Evolutionary conservation across 2,888 invertebrate genomes (phyloP), one percentile per base, ranked within the genome.

Genomic region (Pilophorus perplexus): DNA sequence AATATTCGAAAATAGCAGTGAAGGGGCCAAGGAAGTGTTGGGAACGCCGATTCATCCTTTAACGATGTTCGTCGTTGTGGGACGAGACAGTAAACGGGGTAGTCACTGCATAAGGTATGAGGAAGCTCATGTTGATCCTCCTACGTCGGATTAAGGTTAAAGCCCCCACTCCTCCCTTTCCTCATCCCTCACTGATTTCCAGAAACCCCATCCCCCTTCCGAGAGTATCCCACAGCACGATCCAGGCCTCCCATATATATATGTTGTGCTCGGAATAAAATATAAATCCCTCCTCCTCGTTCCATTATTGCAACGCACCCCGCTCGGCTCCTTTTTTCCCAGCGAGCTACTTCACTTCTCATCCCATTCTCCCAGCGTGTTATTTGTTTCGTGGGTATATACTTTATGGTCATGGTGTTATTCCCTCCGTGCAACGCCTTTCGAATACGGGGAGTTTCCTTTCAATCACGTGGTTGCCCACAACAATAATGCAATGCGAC

Each of bases 71-170:
- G 6, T 42, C 16, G 14, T 12, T 25, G 8, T 28, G n/a, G 28
- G 27, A 28, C 16, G 46, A 5, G 28, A 52, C 27, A 52, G 52
- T 28, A 52, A 52, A 28, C 28, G 33, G 28, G 28, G 27, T 14
- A 52, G 52, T 28, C 28, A 28, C 28, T 52, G 52, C 52, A 52
- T 52, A 52, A 52, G 28, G 52, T 6, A 52, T 52, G 28, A 52
- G 33, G 25, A n/a, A 52, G 52, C 52, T 52, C 52, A 28, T 22
- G 25, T 23, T 6, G n/a, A 28, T 52, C 8, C 18, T 28, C 52
- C 52, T 28, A 16, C 3, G 16, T 27, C 14, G 52, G 52, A 52
- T 52, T 16, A 52, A 16, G 16, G 14, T 1, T 12, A 28, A 52
- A 28, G 27, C 14, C 28, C 3, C 28, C 52, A 42, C n/a, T n/a